Base-by-base conservation (phyloP, 2,888 invertebrate species). In the Hydrotaea diabolus region DNA sequence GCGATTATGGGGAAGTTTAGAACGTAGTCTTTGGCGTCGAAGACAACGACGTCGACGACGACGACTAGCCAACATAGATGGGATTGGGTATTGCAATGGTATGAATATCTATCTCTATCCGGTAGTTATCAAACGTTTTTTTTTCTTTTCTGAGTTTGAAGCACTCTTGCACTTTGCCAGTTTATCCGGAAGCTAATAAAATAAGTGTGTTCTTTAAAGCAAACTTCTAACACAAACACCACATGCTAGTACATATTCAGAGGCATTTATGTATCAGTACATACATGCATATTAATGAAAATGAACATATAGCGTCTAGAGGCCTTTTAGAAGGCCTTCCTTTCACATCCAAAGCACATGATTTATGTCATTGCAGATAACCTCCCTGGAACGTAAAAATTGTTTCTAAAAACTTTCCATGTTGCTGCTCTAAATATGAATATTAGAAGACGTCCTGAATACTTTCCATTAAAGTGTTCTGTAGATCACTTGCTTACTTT, bases 181-280 rank as follows among this genome's bases (percentile, higher is more conserved):
- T n/a, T 82, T 79, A 85, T 85, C 85, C 85, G 85, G 85, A 85
- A 85, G 85, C 64, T 62, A 77, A 85, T 82, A 78, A 84, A 84
- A 53, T 75, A 36, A 62, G 49, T 59, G 57, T 31, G 49, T 31
- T 57, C 39, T 39, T 73, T 43, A 57, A 53, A 43, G 57, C 23
- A 73, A 55, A 36, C 72, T 66, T 21, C 15, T 46, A 49, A 23
- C 69, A 69, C 69, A 39, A 39, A 39, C 49, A n/a, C n/a, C 15
- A 72, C 13, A 72, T 23, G 55, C 31, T 26, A n/a, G n/a, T n/a
- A n/a, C 36, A 72, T 23, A 15, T 36, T 15, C 49, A 72, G 36
- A 72, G 62, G 17, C 31, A 72, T 62, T 9, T 11, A 31, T 53
- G 72, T 17, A 53, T 23, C 13, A n/a, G n/a, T n/a, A n/a, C 17